Evolutionary conservation across 2,888 invertebrate genomes (phyloP), one percentile per base, ranked within the genome.

Genomic region (Coelopa pilipes): DNA sequence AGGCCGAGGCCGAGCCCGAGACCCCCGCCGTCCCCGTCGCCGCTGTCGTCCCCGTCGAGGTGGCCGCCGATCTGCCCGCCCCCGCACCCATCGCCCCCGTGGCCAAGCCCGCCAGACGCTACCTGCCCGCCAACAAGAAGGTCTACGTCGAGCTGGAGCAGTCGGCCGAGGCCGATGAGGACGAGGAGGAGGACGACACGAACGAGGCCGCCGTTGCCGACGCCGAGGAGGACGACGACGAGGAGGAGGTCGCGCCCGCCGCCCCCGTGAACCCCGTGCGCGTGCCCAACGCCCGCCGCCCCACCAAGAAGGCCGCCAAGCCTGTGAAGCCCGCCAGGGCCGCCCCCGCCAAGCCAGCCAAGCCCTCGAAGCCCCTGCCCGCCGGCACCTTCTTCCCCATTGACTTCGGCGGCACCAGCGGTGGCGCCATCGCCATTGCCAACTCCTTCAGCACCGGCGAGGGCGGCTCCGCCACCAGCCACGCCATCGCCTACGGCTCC

Each of bases 371-470:
- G 74, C 82, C 82, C 46, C 77, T 83, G 74, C 88, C 87, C 15
- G 81, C 81, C n/a, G 86, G 86, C 49, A 85, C 85, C 13, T 88
- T 84, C 82, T 88, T 88, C 83, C 88, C 88, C 62, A 82, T 88
- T 49, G 79, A 85, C 71, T 88, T 88, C 63, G 88, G 88, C 50
- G 86, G 86, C 67, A 85, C 86, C 79, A 80, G 53, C 68, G 86
- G 87, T 49, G 88, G 88, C 68, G 87, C 88, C 57, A 87, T 88
- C 76, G 88, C 88, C 70, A 86, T 88, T 79, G 88, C 88, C 78
- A 88, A 88, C 78, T 85, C 87, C 47, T 88, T 86, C 79, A 87
- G 87, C 80, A 88, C 88, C 17, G 88, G 88, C 15, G 87, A 87
- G 78, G 86, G 87, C 70, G 88, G 88, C 34, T 80, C 86, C 2